Base-by-base conservation (phyloP, 2,888 invertebrate species). In the Seira musarum region DNA sequence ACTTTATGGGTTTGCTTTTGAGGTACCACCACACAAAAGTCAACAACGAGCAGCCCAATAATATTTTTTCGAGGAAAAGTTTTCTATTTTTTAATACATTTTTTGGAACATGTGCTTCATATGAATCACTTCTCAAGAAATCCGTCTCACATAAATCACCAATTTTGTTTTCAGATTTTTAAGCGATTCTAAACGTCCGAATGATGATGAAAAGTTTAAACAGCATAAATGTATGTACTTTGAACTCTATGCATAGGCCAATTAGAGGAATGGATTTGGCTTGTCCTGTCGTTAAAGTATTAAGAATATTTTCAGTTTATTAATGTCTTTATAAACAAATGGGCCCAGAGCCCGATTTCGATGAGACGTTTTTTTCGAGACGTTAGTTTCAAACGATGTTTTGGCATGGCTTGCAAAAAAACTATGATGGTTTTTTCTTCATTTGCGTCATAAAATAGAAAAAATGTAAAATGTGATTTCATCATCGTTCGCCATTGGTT, bases 371-470 rank as follows among this genome's bases (percentile, higher is more conserved):
- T 49, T 49, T 13, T 49, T 3, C 49, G 15, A 49, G 30, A 30
- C 30, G 8, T 30, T n/a, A n/a, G n/a, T n/a, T n/a, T n/a, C 30
- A 30, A 3, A 49, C 49, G 13, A n/a, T 49, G 3, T 49, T 49
- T 49, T 49, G 49, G 49, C 49, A 49, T 8, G 2, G 13, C 49
- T 49, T 49, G 49, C 49, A 49, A 49, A 49, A 49, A 49, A n/a
- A 49, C 49, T 49, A 49, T 49, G 30, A 30, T 30, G 2, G 3
- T 8, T 30, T 5, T 49, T 49, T 13, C 17, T 49, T 49, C 49
- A 49, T 49, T 49, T 49, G 49, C 49, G 49, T 49, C 49, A 49
- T 49, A 49, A 30, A 30, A 15, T 49, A 13, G 49, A 49, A 49
- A 49, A 49, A 49, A 49, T 49, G 30, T 30, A 8, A 30, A 30